Evolutionary conservation across 2,888 invertebrate genomes (phyloP).

Genomic region (Chromoteleia sp.): DNA sequence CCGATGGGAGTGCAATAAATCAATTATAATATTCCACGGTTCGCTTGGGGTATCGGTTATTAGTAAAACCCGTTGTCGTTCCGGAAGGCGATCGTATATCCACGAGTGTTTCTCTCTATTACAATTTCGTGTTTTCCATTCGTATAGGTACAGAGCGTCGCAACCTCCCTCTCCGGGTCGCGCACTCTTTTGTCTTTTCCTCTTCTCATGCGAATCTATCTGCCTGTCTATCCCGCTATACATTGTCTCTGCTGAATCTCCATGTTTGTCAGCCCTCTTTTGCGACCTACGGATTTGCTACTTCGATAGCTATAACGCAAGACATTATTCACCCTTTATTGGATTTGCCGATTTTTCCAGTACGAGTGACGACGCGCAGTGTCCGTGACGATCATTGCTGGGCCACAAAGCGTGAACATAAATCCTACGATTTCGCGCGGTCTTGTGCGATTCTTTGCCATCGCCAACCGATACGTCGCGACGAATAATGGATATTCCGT

Average conservation of each 20-base stretch:
- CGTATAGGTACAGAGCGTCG: conserved; percentile 51
- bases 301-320: conserved; percentile 65
- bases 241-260: conserved; percentile 64
- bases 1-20: conserved; percentile 82
- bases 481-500: conserved; percentile 61
- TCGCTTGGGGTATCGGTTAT: conserved; percentile 84
- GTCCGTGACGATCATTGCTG: conserved; percentile 73
- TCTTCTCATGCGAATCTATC: conserved; percentile 68
- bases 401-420: conserved; percentile 75
- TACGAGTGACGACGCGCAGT: conserved; percentile 72
- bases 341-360: conserved; percentile 80
- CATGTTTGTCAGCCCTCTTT: conserved; percentile 66
- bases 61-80: conserved; percentile 83
- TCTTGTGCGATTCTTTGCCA: conserved; percentile 66
- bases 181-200: conserved; percentile 64
- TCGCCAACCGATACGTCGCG: conserved; percentile 63
- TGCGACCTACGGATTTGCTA: conserved; percentile 66
- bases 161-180: conserved; percentile 30
- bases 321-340: conserved; percentile 83
- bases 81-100: conserved; percentile 83
- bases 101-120: conserved; percentile 81
- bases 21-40: conserved; percentile 85
- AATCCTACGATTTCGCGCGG: conserved; percentile 74
- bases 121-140: conserved; percentile 72
- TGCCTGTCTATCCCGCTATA: conserved; percentile 61